Conservation (phyloP, 1,140 invertebrate species). For the Papilio dardanus region DNA sequence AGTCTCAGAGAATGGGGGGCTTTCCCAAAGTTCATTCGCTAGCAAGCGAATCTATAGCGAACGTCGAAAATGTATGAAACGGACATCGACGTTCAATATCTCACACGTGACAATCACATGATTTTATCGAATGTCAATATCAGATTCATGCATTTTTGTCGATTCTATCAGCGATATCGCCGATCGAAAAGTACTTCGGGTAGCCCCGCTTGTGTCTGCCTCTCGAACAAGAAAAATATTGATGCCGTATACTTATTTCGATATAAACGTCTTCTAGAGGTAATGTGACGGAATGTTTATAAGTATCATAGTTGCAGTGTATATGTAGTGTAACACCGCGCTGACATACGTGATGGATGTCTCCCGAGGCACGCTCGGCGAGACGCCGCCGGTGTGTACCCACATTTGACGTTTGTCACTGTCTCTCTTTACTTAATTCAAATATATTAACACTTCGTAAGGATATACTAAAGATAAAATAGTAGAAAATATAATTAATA, state of each 20-base stretch:
- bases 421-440: constrained; percentile 16
- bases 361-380: not conserved
- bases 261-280: not conserved
- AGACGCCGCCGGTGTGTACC: not conserved
- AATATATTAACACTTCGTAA: not conserved
- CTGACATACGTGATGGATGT: constrained; percentile 13
- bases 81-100: too few species aligned
- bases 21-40: too few species aligned
- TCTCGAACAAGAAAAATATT: too few species aligned
- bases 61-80: too few species aligned
- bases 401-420: constrained; percentile 9
- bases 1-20: too few species aligned
- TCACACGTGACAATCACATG: too few species aligned
- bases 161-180: too few species aligned
- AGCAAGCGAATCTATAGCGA: too few species aligned
- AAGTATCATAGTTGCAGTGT: not conserved
- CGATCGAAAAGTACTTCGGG: too few species aligned
- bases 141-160: too few species aligned
- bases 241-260: not conserved
- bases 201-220: too few species aligned
- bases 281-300: not conserved
- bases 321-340: not conserved
- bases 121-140: too few species aligned
- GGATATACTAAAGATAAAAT: not conserved
- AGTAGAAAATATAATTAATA: not conserved